Base-by-base conservation (phyloP, 2,888 invertebrate species). In the Coelinius sp. region DNA sequence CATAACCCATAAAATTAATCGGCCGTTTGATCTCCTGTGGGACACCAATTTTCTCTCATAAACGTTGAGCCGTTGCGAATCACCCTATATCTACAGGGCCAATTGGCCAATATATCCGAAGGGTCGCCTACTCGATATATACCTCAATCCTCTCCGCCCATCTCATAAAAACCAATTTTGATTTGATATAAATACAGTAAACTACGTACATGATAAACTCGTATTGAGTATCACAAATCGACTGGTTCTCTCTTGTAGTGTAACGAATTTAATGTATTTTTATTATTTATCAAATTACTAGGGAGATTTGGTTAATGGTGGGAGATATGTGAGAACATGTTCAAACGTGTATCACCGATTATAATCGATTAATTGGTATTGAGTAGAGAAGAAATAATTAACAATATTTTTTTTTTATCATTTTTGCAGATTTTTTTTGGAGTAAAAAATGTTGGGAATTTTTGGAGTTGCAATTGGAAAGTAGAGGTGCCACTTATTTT, bases 1-100 rank as follows among this genome's bases (percentile, higher is more conserved):
- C 17, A 49, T 70, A 69, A 59, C 46, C 75, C 52, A 76, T 73
- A 75, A 77, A 76, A 73, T 78, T 79, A 82, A 84, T 84, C 82
- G 79, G 41, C 31, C 73, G 68, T 77, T 78, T 77, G 78, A 83
- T 83, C 82, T 82, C 70, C 73, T 68, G 63, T 68, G 53, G 52
- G 53, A 41, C 63, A 68, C 63, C 68, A 67, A 52, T 68, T 68
- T 72, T 72, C 68, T 63, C 71, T 72, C 71, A 63, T 63, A 68
- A 72, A 72, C 56, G 64, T 31, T 20, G 52, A 52, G 44, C 68
- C 67, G 64, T 72, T 67, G 68, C 71, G 63, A 72, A 72, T 72
- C 68, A 72, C 68, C 71, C 71, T 53, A 66, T 66, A 66, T 59
- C 46, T 35, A 70, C 66, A 65, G 27, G 17, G 1, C 41, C 38